Conservation (phyloP, 2,888 invertebrate genomes). For the Abscondita cerata region DNA sequence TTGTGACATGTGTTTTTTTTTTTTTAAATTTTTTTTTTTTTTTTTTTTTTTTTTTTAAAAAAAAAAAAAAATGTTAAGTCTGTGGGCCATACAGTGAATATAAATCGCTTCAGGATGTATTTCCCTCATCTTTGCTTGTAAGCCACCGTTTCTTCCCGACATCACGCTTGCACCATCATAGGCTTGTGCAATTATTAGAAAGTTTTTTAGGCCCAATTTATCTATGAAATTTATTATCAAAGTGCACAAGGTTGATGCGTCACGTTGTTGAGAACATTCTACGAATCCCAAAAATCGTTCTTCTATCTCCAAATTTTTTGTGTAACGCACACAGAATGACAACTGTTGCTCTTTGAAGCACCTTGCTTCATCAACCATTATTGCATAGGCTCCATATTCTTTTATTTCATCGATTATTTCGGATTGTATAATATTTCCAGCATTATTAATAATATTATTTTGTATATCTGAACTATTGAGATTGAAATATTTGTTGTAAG, state of each 20-base stretch:
- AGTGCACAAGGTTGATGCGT: constrained; percentile 1
- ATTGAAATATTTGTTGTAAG: constrained; percentile 11
- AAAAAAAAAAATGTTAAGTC: too few species aligned
- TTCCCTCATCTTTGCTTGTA: constrained; percentile 9
- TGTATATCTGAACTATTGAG: constrained; percentile 8
- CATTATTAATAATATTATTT: constrained; percentile 8
- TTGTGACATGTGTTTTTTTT: too few species aligned
- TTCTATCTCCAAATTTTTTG: constrained; percentile 3
- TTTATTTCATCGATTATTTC: neutral
- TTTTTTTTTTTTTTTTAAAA: too few species aligned
- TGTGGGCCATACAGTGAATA: constrained; percentile 9
- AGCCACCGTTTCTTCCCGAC: neutral
- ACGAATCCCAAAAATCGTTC: constrained; percentile 7
- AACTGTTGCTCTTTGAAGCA: constrained; percentile 6
- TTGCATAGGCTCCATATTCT: constrained; percentile 1
- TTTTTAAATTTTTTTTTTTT: too few species aligned
- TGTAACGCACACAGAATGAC: constrained; percentile 8
- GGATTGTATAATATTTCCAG: neutral
- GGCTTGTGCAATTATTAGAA: constrained; percentile 4
- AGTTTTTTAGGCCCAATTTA: constrained; percentile 3
- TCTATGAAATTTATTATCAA: neutral
- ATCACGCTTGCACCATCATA: constrained; percentile 14
- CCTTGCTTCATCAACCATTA: constrained; percentile 14
- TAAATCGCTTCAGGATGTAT: constrained; percentile 3
- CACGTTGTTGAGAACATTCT: constrained; percentile 2